Base-by-base conservation (phyloP, 2,888 invertebrate genomes). In the Temnothorax unifasciatus region DNA sequence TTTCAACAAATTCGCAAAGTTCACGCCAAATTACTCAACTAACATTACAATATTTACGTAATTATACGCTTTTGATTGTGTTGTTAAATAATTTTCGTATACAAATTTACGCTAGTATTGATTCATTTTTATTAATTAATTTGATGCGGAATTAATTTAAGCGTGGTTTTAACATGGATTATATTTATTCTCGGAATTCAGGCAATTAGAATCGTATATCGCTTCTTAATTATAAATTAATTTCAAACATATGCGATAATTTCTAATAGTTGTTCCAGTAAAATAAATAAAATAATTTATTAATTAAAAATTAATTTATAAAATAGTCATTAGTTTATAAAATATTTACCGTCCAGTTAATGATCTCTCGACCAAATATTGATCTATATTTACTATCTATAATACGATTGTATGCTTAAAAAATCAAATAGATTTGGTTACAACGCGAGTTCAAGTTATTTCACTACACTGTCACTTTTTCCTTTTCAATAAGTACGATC, bases 401-500 rank as follows among this genome's bases (percentile, higher is more conserved):
- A 18, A 81, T 13, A n/a, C 2, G 3, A 54, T 54, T 66, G 3
- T 13, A 47, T 8, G 41, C 41, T 66, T n/a, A 13, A 29, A 59
- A 52, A 76, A 68, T 47, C 11, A 68, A 47, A 47, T 5, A 18
- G 2, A 82, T 25, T 61, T 54, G 5, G 2, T 47, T 29, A 54
- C 8, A 29, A 66, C 13, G n/a, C 21, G 34, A 57, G 29, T 54
- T 63, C 44, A 34, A 47, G 21, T 68, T 83, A 83, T n/a, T 47
- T 59, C 79, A 83, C 82, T 54, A 47, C 82, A 74, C 77, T 57
- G 15, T 18, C 57, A 61, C 75, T 82, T 75, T 73, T 59, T 76
- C 4, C n/a, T 47, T 6, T n/a, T 74, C 74, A 75, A 86, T 79
- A 44, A 54, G 63, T 88, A 87, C 92, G 91, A 93, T 92, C 92